Conservation (phyloP, 1,140 invertebrate species). For the Magallana ariakensis region DNA sequence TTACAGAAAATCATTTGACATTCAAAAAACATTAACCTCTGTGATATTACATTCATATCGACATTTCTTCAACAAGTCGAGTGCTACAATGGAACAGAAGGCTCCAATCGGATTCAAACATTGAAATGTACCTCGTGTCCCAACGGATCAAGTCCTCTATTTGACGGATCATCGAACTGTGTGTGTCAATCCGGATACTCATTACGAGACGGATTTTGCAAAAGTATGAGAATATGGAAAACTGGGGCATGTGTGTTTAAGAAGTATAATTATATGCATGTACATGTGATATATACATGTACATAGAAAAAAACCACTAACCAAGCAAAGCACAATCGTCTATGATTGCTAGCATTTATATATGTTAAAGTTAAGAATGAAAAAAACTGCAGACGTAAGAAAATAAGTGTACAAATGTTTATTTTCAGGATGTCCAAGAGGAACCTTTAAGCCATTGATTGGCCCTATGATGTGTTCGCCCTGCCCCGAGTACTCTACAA, state of each 20-base stretch:
- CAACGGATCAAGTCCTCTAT: background rate
- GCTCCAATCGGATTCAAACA: background rate
- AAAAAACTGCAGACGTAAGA: too few relatives aligned
- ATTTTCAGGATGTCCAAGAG: background rate
- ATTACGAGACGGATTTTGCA: background rate
- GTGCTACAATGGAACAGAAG: background rate
- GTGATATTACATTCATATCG: too few relatives aligned
- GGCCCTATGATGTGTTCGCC: background rate
- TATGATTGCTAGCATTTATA: too few relatives aligned
- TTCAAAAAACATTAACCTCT: too few relatives aligned
- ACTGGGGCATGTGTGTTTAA: too few relatives aligned
- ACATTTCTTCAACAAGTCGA: background rate
- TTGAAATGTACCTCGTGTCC: background rate
- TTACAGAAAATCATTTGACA: too few relatives aligned
- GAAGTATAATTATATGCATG: too few relatives aligned
- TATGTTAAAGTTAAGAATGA: too few relatives aligned
- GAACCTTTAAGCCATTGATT: background rate
- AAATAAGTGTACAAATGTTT: too few relatives aligned
- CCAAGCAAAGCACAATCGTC: too few relatives aligned
- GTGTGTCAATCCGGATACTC: background rate
- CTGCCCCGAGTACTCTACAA: background rate
- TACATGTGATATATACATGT: too few relatives aligned
- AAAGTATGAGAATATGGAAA: background rate
- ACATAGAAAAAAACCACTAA: too few relatives aligned
- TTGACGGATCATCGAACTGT: background rate